Conservation (phyloP, 2,113 vertebrate genomes). For the Narcine bancroftii region DNA sequence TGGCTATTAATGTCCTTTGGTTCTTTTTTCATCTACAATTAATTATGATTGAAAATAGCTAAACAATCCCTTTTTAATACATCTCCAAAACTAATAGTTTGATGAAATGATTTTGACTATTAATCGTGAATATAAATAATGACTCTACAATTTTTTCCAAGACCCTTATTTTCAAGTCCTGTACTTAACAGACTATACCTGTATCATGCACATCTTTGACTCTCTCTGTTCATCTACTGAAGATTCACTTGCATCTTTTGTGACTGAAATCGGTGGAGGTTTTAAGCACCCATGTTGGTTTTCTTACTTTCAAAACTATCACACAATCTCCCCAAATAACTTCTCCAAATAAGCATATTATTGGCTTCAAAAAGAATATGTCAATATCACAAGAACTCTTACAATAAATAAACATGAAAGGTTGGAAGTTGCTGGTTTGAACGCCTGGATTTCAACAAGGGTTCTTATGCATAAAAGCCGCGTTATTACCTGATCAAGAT, state of each 20-base stretch:
- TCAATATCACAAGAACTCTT: too few relatives aligned
- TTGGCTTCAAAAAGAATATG: too few relatives aligned
- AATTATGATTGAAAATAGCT: not conserved
- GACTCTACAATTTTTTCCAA: too few relatives aligned
- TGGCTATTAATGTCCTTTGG: not conserved
- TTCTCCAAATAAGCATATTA: too few relatives aligned
- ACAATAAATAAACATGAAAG: too few relatives aligned
- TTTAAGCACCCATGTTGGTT: not conserved
- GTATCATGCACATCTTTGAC: not conserved
- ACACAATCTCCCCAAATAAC: not conserved
- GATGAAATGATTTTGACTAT: not conserved
- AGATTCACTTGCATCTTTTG: not conserved
- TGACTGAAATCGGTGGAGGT: too few relatives aligned
- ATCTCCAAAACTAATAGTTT: not conserved
- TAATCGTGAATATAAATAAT: not conserved
- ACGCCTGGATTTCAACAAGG: too few relatives aligned
- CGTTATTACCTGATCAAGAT: too few relatives aligned
- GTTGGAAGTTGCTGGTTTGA: too few relatives aligned
- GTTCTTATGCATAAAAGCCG: too few relatives aligned
- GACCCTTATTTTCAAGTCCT: too few relatives aligned
- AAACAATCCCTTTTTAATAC: not conserved
- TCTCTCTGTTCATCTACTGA: not conserved
- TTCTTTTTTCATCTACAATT: not conserved
- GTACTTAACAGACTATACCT: too few relatives aligned
- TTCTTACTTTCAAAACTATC: not conserved